Conservation (phyloP, 2,113 vertebrate species). For the Brachionichthys hirsutus region DNA sequence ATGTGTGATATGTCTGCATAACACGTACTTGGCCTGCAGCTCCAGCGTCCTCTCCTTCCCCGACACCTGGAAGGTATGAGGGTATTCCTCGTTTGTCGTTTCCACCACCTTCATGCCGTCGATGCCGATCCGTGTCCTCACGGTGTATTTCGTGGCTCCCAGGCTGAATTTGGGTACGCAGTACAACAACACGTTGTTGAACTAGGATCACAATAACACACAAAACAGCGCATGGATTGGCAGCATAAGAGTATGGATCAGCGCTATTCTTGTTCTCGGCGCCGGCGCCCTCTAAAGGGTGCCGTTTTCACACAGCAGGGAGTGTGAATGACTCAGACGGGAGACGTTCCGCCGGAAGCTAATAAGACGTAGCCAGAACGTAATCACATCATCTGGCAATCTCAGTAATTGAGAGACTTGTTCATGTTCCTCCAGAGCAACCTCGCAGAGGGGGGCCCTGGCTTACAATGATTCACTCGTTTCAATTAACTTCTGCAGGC, state of each 20-base stretch:
- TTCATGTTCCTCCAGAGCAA: slow-evolving; percentile 24
- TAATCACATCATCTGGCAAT: slow-evolving; percentile 47
- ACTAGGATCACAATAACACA: slow-evolving; percentile 70
- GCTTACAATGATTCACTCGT: slow-evolving; percentile 27
- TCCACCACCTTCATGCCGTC: slow-evolving; percentile 94
- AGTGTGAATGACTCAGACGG: slow-evolving; percentile 18
- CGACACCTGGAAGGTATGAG: slow-evolving; percentile 95
- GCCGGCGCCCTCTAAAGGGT: not conserved
- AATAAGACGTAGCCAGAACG: slow-evolving; percentile 36
- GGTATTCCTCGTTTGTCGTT: slow-evolving; percentile 93
- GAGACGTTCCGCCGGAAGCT: slow-evolving; percentile 30
- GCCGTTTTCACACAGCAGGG: not conserved
- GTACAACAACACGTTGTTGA: slow-evolving; percentile 98
- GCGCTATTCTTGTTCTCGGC: not conserved
- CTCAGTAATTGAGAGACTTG: slow-evolving; percentile 20
- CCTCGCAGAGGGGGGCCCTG: slow-evolving; percentile 14
- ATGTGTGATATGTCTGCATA: not conserved
- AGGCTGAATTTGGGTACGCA: slow-evolving; percentile 97
- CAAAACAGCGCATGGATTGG: not conserved
- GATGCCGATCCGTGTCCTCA: slow-evolving; percentile 90
- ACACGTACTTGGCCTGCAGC: slow-evolving; percentile 90
- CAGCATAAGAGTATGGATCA: not conserved
- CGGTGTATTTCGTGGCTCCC: slow-evolving; percentile 89
- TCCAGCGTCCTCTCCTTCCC: slow-evolving; percentile 94
- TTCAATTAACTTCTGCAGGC: slow-evolving; percentile 17